Evolutionary conservation across 2,888 invertebrate species (phyloP), one percentile per base, ranked within the genome.

Genomic region (Machimus atricapillus): DNA sequence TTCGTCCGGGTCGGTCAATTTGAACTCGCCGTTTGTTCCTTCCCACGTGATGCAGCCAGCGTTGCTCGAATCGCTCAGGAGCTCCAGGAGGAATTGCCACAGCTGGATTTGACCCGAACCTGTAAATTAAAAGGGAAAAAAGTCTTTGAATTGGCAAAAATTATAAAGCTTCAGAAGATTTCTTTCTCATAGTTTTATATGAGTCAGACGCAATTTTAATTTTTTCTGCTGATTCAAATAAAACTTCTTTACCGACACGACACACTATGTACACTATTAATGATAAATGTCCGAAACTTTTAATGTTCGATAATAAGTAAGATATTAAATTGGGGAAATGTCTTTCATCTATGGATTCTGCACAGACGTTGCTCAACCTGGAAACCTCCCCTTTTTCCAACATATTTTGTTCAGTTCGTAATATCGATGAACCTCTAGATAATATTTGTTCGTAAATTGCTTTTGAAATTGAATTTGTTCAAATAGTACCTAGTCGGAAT

Each of bases 21-120:
- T 99, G 94, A 99, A 99, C 93, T 99, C 99, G 34, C 99, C 99
- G 92, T 98, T 98, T 90, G 98, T 98, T 46, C 98, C 98, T 93
- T 99, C 99, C 99, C 99, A 99, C 89, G 98, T 98, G 93, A 99
- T 99, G 93, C 98, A 98, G 91, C 97, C 97, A 2, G 98, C 97
- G 93, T 99, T 99, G 91, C 97, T 96, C 74, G 97, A 97, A 93
- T 99, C 99, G 89, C 98, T 98, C 90, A 99, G 94, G 85, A 99
- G 94, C 93, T 99, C 99, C 90, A 99, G 94, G 73, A 99, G 95
- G 93, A 99, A 99, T 94, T 99, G 99, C 99, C 99, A 99, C 90
- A 99, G 94, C 92, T 99, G 99, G 91, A 99, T 99, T 93, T 99
- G 99, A 46, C 99, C 99, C 58, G 97, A 97, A 91, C 97, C 97